Evolutionary conservation across 2,113 vertebrate genomes (phyloP), one percentile per base, ranked within the genome.

Genomic region (Pluvialis apricaria): DNA sequence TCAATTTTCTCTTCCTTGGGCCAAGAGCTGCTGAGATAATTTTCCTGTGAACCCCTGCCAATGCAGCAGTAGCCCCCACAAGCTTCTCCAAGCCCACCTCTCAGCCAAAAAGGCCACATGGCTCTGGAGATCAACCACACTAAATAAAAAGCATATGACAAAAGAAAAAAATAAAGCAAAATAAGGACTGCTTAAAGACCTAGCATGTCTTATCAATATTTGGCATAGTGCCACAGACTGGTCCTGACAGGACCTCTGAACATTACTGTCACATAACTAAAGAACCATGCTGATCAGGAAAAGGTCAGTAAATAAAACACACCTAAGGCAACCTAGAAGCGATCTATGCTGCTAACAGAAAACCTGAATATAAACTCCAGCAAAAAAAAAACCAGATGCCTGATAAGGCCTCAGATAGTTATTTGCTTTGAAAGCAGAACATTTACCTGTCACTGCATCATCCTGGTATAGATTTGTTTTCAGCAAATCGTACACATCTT

Each of bases 401-500:
- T 82, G 92, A 68, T 77, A 96, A 94, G 29, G 38, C 66, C 60
- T 83, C 83, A 87, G 47, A 62, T 77, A 32, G 38, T 69, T 91
- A 88, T 96, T 87, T 90, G 58, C 88, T 93, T 92, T 96, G 84
- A 71, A 90, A 94, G 82, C 31, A 95, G 68, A 92, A 47, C 20
- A 72, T 82, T 93, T 96, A 99, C 99, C 99, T 97, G 99, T 99
- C 87, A 99, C 99, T 42, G 99, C 99, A 96, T 99, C 99, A 97
- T 99, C 99, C 90, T 99, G 99, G 92, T 99, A 99, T 7, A 99
- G 98, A 94, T 99, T 99, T 82, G 99, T 99, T 98, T 99, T 99
- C 38, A 99, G 98, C 66, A 99, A 97, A 82, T 99, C 99, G 1
- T 99, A 99, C 64, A 99, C 99, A 97, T 99, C 99, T 82, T 99